phyloP scores from a whole-genome alignment of 2,797 vertebrate species.

The Bovichtus variegatus region DNA sequence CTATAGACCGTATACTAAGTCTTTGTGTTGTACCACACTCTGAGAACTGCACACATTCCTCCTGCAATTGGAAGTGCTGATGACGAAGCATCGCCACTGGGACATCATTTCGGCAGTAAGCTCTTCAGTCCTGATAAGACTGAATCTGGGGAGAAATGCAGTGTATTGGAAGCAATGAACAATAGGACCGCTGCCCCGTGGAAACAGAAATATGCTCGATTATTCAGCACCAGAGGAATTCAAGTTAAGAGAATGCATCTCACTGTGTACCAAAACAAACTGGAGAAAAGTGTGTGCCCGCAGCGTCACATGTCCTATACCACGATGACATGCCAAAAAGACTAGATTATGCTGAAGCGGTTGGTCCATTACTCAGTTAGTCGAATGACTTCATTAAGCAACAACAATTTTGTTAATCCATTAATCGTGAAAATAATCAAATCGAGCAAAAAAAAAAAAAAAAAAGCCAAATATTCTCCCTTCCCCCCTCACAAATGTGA shows the following conservation, averaged over 20 bases:
- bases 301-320: neutral
- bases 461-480: neutral
- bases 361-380: neutral
- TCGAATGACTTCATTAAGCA: too few species aligned
- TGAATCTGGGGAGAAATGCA: constrained; percentile 28
- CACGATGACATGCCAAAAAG: neutral
- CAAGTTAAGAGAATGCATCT: neutral
- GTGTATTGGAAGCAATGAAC: constrained; percentile 20
- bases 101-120: constrained; percentile 26
- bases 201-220: constrained; percentile 20
- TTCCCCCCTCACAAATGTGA: neutral
- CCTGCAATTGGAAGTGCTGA: constrained; percentile 28
- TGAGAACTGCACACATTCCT: neutral
- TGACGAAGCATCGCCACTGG: constrained; percentile 30
- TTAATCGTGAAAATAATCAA: too few species aligned
- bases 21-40: constrained; percentile 21
- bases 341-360: neutral
- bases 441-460: too few species aligned
- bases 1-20: neutral
- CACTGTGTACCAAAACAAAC: neutral
- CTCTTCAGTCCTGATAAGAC: constrained; percentile 23
- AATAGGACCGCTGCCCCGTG: constrained; percentile 15
- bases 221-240: constrained; percentile 9
- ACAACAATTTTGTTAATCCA: too few species aligned
- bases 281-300: neutral